Evolutionary conservation across 2,797 vertebrate genomes (phyloP), one percentile per base, ranked within the genome.

Genomic region (Parauchenoglanis ngamensis): DNA sequence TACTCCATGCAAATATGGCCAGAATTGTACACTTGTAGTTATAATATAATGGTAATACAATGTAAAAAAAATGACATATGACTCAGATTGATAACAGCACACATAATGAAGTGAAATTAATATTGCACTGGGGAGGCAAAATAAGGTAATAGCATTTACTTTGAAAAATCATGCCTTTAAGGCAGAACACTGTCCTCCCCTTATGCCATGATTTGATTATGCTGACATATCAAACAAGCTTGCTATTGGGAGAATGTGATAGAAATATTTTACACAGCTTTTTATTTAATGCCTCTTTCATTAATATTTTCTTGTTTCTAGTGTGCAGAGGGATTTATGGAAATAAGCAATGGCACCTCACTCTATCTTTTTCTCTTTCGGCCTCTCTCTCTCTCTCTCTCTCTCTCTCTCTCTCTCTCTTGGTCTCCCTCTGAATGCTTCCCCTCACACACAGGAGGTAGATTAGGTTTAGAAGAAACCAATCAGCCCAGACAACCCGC

Each of bases 181-280:
- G 90, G 84, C 59, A 59, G 81, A 88, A 87, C 82, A 49, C 77
- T 80, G 17, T 79, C 85, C 68, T 85, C 88, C 86, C 85, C 81
- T 77, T 86, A 77, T 90, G 44, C 73, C 57, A 35, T 87, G 65
- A 92, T 89, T 90, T 85, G 70, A 91, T 91, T 90, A 90, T 56
- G 10, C 76, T 81, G 76, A 88, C 86, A 90, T 85, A 89, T 91
- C 87, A 90, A 86, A 86, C 87, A 84, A 89, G 77, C 85, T 84
- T 91, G 89, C 91, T 89, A 91, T 79, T 82, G 35, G 54, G 82
- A 70, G 85, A 91, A 90, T 67, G 86, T 83, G 87, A 89, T 86
- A 88, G 86, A 81, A 90, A 90, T 73, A 89, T 90, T 90, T 92
- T 88, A 89, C 87, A 90, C 83, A 85, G 40, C 67, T 90, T 89